Evolutionary conservation across 30 jellyfish, hydroid and myxozoan species (phyloP), one percentile per base, ranked within the genome.

Genomic region (Catostylus mosaicus): DNA sequence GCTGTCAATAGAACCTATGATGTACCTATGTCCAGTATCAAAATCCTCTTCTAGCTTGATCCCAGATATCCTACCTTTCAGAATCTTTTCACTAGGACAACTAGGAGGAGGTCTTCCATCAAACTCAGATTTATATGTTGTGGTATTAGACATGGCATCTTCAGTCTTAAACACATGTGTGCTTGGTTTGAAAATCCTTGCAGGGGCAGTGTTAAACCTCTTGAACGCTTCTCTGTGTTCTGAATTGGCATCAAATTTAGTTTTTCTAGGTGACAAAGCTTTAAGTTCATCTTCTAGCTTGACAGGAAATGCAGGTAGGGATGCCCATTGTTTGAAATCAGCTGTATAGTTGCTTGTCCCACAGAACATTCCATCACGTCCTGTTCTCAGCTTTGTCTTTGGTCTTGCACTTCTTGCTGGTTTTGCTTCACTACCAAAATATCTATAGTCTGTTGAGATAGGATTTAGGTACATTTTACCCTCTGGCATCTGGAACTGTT

Each of bases 351-450:
- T 88, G 56, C 92, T 78, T 51, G 88, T 67, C 0, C 88, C 90
- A 64, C 43, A 45, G 57, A 86, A 86, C 47, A 30, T 14, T 0
- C 86, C 90, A 45, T 75, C 86, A 14, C 90, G 33, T 0, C 88
- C 88, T 20, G 90, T 75, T 38, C 96, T 30, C 50, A 86, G 66
- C 59, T 77, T 75, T 11, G 90, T 86, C 60, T 68, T 86, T 48
- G 96, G 96, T 29, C 96, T 66, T 12, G 96, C 96, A 86, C 84
- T 86, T 31, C 40, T 54, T 45, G 96, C 90, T 20, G 90, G 90
- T 67, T 38, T 67, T 30, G 96, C 86, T 23, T 54, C 84, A 32
- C 35, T 68, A 10, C 88, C 96, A 56, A 86, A 86, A 34, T 68
- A 45, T 50, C 69, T 54, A 31, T 86, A 86, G 43, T 86, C 96